Base-by-base conservation (phyloP, 2,888 invertebrate genomes). In the Tinea semifulvella region DNA sequence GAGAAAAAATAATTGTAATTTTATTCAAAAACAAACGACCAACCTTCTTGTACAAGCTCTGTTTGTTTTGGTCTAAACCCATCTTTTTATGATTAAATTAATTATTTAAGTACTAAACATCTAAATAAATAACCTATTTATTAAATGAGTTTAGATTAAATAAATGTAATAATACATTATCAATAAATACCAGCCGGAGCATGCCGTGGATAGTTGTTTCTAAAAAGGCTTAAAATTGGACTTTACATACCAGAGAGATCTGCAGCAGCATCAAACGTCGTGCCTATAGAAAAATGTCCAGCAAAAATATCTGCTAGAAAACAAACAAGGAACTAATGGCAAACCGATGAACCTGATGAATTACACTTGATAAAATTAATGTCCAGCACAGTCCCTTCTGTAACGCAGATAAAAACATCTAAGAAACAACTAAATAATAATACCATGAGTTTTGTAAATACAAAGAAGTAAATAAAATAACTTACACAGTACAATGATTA, bases 341-440 rank as follows among this genome's bases (percentile, higher is more conserved):
- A 36, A 36, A 36, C n/a, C 17, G 7, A 2, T 6, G 8, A 36
- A 31, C 31, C 36, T 36, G 36, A 7, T 4, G 36, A 36, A 14
- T 14, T 18, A 36, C 10, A 36, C 18, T 18, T 36, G 2, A 10
- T 36, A 36, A 36, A 36, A 36, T 17, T 10, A 18, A 36, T 10
- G 2, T 16, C 18, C 36, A 16, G 3, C 8, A 16, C 18, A 6
- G 36, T 36, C 36, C 31, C 36, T 10, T 36, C 36, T 36, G 36
- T 36, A 36, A 36, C 36, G 36, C 36, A 36, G 36, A 36, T 36
- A 36, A 36, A 18, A 36, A 3, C 14, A 18, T 16, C 36, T 18
- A 36, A n/a, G 17, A 36, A 17, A 36, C 36, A 36, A 36, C 17
- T 18, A 7, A 36, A 7, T 18, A 16, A 36, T 10, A 28, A 28